Percentiles rank a stretch among this genome's conserved stretches.
phyloP scores from a whole-genome alignment of 2,888 invertebrate genomes.

The Chymomyza caudatula region DNA sequence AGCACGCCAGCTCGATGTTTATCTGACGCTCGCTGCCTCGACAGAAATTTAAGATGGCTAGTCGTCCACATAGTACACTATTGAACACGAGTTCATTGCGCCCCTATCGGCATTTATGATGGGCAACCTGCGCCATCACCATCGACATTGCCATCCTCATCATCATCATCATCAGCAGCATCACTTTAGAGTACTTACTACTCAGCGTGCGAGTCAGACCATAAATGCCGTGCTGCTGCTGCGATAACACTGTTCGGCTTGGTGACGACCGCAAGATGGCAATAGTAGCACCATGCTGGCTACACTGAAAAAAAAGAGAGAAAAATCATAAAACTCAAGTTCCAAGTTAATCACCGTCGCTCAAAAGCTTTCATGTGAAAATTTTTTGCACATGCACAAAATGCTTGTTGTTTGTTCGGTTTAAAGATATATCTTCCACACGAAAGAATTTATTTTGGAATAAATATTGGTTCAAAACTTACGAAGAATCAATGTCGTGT shows the following conservation, averaged over 20 bases:
- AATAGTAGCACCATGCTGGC: background rate
- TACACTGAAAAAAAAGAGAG: background rate
- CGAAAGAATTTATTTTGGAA: too few species aligned
- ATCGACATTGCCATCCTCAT: background rate
- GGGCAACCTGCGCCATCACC: constrained; percentile 1
- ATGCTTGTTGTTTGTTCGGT: too few species aligned
- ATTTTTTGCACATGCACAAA: too few species aligned
- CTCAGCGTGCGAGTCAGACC: background rate
- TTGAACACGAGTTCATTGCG: background rate
- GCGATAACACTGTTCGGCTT: constrained; percentile 5
- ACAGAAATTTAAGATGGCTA: constrained; percentile 8
- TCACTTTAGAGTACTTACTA: background rate
- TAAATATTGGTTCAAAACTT: too few species aligned
- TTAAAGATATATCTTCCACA: too few species aligned
- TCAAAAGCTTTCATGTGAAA: too few species aligned
- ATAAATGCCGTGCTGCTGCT: background rate
- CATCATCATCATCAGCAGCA: background rate
- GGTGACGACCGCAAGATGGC: background rate
- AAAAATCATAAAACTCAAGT: too few species aligned
- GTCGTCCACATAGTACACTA: background rate
- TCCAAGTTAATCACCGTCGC: too few species aligned
- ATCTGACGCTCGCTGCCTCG: background rate
- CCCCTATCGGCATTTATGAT: constrained; percentile 14
- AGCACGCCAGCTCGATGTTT: constrained; percentile 10
- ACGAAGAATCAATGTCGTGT: too few species aligned